Evolutionary conservation across 2,888 invertebrate genomes (phyloP).

Genomic region (Gortyna flavago): DNA sequence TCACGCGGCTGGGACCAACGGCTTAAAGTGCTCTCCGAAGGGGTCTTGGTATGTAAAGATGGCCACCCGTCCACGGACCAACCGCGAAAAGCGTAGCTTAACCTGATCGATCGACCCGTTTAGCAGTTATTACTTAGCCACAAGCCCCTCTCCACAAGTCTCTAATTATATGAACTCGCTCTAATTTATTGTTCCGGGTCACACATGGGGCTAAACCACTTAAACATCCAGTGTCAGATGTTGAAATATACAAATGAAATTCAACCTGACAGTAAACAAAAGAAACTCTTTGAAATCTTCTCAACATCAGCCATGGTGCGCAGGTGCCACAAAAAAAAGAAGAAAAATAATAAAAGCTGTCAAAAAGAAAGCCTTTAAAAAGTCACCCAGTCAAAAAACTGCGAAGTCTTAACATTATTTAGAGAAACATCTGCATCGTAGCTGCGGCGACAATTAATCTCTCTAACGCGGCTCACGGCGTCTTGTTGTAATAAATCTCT

Average conservation of each 20-base stretch:
- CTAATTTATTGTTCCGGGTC: background rate
- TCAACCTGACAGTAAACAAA: background rate
- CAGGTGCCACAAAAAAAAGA: slow-evolving; percentile 9
- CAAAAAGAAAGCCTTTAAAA: slow-evolving; percentile 12
- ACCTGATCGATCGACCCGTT: background rate
- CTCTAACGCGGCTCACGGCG: slow-evolving; percentile 59
- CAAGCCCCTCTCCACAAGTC: background rate
- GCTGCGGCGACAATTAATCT: slow-evolving; percentile 68
- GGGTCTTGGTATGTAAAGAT: background rate
- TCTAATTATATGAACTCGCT: background rate
- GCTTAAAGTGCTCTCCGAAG: background rate
- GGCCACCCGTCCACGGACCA: too few relatives aligned
- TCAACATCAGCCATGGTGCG: background rate
- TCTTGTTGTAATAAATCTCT: slow-evolving; percentile 69
- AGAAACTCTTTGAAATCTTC: background rate
- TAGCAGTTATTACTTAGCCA: background rate
- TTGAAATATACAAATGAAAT: background rate
- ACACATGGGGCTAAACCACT: background rate
- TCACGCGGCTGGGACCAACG: too few relatives aligned
- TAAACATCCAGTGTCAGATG: background rate
- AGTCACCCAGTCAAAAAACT: slow-evolving; percentile 40
- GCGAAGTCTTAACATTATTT: slow-evolving; percentile 36
- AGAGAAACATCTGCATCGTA: slow-evolving; percentile 60
- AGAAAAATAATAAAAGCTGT: slow-evolving; percentile 1
- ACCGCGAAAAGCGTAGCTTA: background rate